Conservation (phyloP, 2,113 vertebrate genomes). For the Xenus cinereus region DNA sequence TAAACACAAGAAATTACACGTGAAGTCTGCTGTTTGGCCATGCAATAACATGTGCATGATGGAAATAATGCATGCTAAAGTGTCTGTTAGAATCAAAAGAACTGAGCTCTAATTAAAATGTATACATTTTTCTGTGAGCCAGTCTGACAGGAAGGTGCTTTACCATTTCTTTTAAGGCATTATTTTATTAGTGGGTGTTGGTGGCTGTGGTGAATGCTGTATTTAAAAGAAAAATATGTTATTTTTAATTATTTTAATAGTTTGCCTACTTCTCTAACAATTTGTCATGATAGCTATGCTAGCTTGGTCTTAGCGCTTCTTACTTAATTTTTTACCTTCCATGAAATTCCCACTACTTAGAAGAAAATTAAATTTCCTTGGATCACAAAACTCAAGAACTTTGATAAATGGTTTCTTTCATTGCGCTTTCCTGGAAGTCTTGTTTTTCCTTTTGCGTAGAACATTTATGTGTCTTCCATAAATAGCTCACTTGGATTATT, state of each 20-base stretch:
- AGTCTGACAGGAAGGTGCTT: not conserved
- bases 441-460: not conserved
- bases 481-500: not conserved
- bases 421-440: not conserved
- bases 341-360: not conserved
- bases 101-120: not conserved
- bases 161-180: not conserved
- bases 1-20: not conserved
- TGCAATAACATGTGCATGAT: not conserved
- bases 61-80: not conserved
- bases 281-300: not conserved
- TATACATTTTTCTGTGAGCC: not conserved
- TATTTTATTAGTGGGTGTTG: not conserved
- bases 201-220: not conserved
- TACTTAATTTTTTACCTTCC: not conserved
- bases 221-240: not conserved
- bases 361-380: not conserved
- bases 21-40: not conserved
- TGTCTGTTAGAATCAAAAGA: not conserved
- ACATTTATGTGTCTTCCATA: not conserved
- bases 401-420: not conserved
- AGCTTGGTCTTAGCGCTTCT: not conserved
- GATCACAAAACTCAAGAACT: not conserved
- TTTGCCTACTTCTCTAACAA: not conserved
- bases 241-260: not conserved